A percentile compares a stretch with the other conserved stretches of the same genome.
Conservation (phyloP, 2,888 invertebrate species). For the Horisme vitalbata region DNA sequence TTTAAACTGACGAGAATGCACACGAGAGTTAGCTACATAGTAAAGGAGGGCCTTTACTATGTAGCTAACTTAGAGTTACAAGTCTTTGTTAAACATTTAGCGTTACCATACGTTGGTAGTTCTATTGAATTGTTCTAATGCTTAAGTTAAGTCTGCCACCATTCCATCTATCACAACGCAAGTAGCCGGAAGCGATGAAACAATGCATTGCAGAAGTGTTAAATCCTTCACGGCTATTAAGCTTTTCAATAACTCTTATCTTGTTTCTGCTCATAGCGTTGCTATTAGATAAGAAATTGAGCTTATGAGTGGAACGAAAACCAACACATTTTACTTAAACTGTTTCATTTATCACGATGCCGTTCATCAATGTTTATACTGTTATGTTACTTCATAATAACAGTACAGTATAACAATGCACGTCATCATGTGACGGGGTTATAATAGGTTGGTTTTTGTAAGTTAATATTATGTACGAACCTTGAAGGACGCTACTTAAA, state of each 20-base stretch:
- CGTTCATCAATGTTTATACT: too few species aligned
- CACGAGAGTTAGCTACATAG: conserved; percentile 9
- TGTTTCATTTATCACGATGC: too few species aligned
- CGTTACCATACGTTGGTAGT: not conserved
- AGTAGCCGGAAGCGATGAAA: conserved; percentile 12
- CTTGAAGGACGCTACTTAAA: too few species aligned
- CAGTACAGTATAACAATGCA: too few species aligned
- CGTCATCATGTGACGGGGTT: too few species aligned
- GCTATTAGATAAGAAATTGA: too few species aligned
- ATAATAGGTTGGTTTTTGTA: too few species aligned
- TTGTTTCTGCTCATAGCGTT: not conserved
- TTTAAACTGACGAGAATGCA: conserved; percentile 1
- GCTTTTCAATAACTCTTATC: conserved; percentile 35
- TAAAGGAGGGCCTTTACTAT: conserved; percentile 19
- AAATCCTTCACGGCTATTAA: conserved; percentile 29
- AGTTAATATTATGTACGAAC: too few species aligned
- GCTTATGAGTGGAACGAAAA: too few species aligned
- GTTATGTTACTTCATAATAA: too few species aligned
- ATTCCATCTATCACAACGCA: conserved; percentile 1
- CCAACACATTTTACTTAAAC: too few species aligned
- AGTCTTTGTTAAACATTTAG: too few species aligned
- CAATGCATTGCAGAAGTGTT: conserved; percentile 25
- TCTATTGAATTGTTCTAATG: not conserved
- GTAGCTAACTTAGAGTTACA: conserved; percentile 8
- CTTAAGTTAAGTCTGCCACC: not conserved